Percentiles rank a stretch among this genome's conserved stretches.
These are phyloP conservation scores for Aythya fuligula DNA, from an alignment of 2,797 vertebrate species.

Conservation along the genomic window DNA sequence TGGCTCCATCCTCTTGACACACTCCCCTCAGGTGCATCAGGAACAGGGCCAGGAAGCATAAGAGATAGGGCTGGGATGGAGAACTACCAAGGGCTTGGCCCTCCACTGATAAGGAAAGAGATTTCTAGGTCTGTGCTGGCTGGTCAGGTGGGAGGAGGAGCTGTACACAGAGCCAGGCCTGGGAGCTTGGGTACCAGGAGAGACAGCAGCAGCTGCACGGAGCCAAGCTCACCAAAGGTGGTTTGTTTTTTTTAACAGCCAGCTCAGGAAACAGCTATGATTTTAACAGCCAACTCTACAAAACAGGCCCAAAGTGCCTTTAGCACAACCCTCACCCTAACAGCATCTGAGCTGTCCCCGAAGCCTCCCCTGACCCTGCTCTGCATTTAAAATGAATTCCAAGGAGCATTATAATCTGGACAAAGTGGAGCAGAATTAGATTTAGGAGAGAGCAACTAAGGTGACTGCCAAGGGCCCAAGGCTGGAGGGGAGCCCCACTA, in stretches of 20 bases:
- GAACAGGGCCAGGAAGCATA: not conserved
- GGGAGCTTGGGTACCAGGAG: not conserved
- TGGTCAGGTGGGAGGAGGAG: not conserved
- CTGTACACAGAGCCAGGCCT: not conserved
- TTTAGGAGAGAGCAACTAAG: slow-evolving; percentile 50
- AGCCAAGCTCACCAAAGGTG: not conserved
- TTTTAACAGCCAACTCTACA: slow-evolving; percentile 13
- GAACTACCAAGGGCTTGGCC: not conserved
- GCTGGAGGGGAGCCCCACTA: slow-evolving; percentile 33
- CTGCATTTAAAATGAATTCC: slow-evolving; percentile 65
- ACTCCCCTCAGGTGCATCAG: not conserved
- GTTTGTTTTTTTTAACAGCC: not conserved
- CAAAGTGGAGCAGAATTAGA: slow-evolving; percentile 50
- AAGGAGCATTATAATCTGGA: slow-evolving; percentile 17
- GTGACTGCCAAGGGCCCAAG: slow-evolving; percentile 2
- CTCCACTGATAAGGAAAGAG: not conserved
- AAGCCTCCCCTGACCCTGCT: slow-evolving; percentile 31
- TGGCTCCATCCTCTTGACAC: no score
- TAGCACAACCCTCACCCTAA: not conserved
- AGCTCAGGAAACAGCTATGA: not conserved
- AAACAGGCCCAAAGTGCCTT: not conserved
- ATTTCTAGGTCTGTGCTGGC: not conserved
- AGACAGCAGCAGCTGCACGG: not conserved
- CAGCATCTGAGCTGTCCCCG: not conserved
- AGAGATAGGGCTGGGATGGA: not conserved